Percentiles rank a stretch among this genome's conserved stretches.
phyloP scores from a whole-genome alignment of 1,140 invertebrate genomes.

The Dendroctonus ponderosae region DNA sequence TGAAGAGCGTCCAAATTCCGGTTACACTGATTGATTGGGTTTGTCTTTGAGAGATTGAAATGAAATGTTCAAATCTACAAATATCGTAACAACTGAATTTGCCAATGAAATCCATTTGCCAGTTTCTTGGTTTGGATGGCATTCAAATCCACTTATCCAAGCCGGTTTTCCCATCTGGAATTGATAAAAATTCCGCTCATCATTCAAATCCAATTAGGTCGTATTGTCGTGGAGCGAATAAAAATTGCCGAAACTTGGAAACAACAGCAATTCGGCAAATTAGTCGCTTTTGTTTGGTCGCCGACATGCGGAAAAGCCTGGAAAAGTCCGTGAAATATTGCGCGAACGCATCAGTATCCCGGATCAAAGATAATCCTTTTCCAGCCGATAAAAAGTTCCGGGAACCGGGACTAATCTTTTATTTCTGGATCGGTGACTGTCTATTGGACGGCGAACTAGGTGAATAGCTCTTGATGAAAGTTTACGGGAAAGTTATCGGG shows the following conservation, averaged over 20 bases:
- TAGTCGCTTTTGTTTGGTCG: constrained; percentile 27
- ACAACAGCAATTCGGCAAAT: constrained; percentile 31
- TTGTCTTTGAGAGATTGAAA: too few species aligned
- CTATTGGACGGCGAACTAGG: constrained; percentile 20
- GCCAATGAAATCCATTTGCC: too few species aligned
- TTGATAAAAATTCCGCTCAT: constrained; percentile 7
- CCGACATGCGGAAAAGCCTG: constrained; percentile 18
- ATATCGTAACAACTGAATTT: too few species aligned
- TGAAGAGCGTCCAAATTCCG: too few species aligned
- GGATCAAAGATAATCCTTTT: constrained; percentile 28
- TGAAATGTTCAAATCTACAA: too few species aligned
- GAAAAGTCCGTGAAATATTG: constrained; percentile 30
- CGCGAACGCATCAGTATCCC: constrained; percentile 17
- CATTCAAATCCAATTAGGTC: constrained; percentile 21
- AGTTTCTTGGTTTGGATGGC: too few species aligned
- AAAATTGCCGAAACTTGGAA: constrained; percentile 13
- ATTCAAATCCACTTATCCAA: too few species aligned
- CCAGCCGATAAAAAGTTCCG: constrained; percentile 18
- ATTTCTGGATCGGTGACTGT: constrained; percentile 15
- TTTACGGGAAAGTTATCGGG: constrained; percentile 1
- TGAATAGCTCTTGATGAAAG: constrained; percentile 18
- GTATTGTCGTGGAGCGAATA: constrained; percentile 21
- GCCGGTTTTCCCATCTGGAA: too few species aligned
- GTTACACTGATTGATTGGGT: too few species aligned
- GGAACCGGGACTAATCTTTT: constrained; percentile 19